Evolutionary conservation across 2,797 vertebrate genomes (phyloP), one percentile per base, ranked within the genome.

Genomic region (Sebastes taczanowskii): DNA sequence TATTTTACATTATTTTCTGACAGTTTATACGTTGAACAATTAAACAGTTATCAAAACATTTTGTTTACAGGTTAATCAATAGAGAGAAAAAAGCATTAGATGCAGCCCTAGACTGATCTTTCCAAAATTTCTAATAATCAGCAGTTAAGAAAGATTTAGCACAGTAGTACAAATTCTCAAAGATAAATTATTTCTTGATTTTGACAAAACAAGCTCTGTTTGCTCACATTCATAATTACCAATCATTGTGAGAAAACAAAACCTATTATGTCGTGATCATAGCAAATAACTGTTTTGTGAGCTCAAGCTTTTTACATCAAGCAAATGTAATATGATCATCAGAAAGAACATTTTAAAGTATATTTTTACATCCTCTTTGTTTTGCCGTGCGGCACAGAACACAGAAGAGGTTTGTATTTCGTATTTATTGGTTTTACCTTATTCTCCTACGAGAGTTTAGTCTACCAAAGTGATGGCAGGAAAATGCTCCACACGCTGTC

Each of bases 401-500:
- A 67, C 23, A 67, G 8, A 46, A 58, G 2, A 4, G 42, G 27
- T 49, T 34, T 61, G 11, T 11, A 18, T 69, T 64, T 68, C 14
- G 61, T 85, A 52, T 86, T 83, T 74, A 69, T 79, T 84, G 68
- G n/a, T 66, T 74, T 77, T 71, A 32, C 29, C 49, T 18, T n/a
- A n/a, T 69, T 35, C 35, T 70, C 14, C 35, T 22, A 1, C 59
- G 18, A 66, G 8, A 53, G 76, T 82, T 84, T 82, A 74, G 65
- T 83, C 80, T 69, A 22, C 23, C 6, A 10, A 11, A 69, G 70
- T 23, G 71, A 69, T 34, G 65, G 35, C 83, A 83, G 82, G 84
- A 88, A 81, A 72, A 70, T 3, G 35, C 63, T 59, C 6, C n/a
- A 34, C 59, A n/a, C 2, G 4, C 76, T 78, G 71, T 87, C 77